These are phyloP conservation scores for Thaleichthys pacificus DNA, from an alignment of 2,797 vertebrate genomes.

Conservation along the genomic window DNA sequence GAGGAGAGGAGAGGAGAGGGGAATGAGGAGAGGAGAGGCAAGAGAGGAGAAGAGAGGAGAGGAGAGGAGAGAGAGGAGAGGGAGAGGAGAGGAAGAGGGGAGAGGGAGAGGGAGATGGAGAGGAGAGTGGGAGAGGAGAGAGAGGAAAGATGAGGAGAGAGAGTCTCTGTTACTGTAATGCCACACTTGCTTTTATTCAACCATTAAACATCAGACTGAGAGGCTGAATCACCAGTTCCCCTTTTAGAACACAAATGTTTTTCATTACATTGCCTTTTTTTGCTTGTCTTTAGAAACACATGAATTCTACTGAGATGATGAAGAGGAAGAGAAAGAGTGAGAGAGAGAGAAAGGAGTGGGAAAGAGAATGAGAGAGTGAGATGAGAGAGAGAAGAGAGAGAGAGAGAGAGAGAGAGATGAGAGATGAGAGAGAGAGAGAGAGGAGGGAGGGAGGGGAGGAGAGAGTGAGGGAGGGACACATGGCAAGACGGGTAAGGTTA, in stretches of 20 bases:
- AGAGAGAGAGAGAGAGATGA: neutral
- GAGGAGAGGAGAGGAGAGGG: no score
- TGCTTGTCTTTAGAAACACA: slow-evolving; percentile 29
- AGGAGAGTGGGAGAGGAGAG: no score
- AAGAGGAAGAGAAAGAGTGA: neutral
- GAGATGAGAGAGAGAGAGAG: slow-evolving; percentile 26
- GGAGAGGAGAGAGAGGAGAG: no score
- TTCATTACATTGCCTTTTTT: slow-evolving; percentile 20
- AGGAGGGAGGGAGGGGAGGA: slow-evolving; percentile 18
- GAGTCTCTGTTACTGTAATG: neutral
- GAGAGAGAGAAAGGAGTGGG: slow-evolving; percentile 18
- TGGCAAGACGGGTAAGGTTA: no score
- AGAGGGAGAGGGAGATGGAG: no score
- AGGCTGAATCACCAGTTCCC: slow-evolving; percentile 26
- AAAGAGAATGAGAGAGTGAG: neutral
- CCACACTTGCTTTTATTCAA: slow-evolving; percentile 22
- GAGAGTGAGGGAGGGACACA: no score
- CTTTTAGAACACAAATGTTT: slow-evolving; percentile 36
- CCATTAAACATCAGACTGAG: slow-evolving; percentile 34
- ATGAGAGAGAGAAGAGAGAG: slow-evolving; percentile 34
- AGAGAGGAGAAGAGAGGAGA: no score
- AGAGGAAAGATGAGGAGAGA: no score
- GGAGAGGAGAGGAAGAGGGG: no score
- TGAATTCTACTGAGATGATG: slow-evolving; percentile 40
- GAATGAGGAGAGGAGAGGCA: neutral